Conservation (phyloP, 2,113 vertebrate genomes). For the Oreotragus oreotragus region DNA sequence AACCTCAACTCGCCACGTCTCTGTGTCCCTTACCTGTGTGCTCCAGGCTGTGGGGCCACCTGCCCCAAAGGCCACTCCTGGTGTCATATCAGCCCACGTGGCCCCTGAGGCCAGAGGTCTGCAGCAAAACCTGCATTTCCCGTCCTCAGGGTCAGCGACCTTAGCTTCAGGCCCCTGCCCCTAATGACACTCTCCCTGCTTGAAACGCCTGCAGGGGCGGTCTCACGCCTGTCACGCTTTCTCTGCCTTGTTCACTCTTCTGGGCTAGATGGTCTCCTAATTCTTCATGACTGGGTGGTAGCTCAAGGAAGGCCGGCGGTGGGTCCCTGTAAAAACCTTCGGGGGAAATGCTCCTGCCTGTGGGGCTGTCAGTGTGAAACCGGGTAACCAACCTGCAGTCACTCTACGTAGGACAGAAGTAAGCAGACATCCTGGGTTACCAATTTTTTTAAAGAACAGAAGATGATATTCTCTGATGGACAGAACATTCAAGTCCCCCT, state of each 20-base stretch:
- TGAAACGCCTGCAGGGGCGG: neutral
- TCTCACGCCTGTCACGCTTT: neutral
- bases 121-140: neutral
- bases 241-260: neutral
- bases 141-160: accelerated
- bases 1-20: neutral
- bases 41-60: neutral
- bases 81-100: accelerated
- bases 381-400: neutral
- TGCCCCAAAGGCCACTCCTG: neutral
- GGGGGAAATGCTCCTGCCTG: neutral
- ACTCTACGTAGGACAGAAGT: accelerated
- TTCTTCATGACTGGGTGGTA: neutral
- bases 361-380: neutral
- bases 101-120: neutral
- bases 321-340: neutral
- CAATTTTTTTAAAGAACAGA: neutral
- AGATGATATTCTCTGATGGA: neutral
- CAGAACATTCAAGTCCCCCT: neutral
- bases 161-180: neutral
- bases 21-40: accelerated
- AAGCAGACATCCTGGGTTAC: neutral
- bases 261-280: neutral
- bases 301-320: neutral
- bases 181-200: neutral